Evolutionary conservation across 1,140 invertebrate species (phyloP).

Genomic region (Carposina sasakii): DNA sequence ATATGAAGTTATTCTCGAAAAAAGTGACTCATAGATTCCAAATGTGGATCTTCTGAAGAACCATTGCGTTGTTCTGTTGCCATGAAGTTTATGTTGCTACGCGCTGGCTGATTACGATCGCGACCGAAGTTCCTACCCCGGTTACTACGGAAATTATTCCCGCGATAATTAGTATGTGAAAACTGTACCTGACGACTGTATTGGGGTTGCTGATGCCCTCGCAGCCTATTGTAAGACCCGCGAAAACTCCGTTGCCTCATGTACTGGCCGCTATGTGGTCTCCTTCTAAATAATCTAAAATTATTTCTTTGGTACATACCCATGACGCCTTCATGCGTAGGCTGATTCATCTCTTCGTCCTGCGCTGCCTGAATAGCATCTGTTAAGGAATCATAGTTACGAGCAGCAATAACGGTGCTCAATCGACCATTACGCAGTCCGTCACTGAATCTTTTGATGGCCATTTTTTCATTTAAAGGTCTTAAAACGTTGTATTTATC

Average conservation of each 20-base stretch:
- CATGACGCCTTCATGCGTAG: neutral
- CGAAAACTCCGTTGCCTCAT: too few species aligned
- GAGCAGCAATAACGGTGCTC: slow-evolving; percentile 17
- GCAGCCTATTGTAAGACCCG: neutral
- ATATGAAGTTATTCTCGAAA: slow-evolving; percentile 1
- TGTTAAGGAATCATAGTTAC: slow-evolving; percentile 12
- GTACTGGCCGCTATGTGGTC: too few species aligned
- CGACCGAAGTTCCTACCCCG: too few species aligned
- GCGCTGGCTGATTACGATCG: too few species aligned
- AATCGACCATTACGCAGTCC: slow-evolving; percentile 15
- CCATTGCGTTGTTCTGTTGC: too few species aligned
- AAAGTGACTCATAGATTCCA: neutral
- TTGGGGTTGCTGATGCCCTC: neutral
- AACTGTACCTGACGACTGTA: neutral
- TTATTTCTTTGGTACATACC: neutral
- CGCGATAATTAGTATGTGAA: neutral
- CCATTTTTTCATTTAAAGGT: slow-evolving; percentile 11
- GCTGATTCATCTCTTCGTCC: slow-evolving; percentile 8
- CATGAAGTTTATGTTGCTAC: too few species aligned
- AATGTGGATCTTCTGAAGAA: too few species aligned
- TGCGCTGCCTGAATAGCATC: slow-evolving; percentile 15
- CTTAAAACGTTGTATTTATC: slow-evolving; percentile 9
- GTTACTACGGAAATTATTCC: too few species aligned
- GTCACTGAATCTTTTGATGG: slow-evolving; percentile 12
- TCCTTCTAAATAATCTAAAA: too few species aligned